Evolutionary conservation across 2,888 invertebrate species (phyloP).

Genomic region (Pantelozetes paolii): DNA sequence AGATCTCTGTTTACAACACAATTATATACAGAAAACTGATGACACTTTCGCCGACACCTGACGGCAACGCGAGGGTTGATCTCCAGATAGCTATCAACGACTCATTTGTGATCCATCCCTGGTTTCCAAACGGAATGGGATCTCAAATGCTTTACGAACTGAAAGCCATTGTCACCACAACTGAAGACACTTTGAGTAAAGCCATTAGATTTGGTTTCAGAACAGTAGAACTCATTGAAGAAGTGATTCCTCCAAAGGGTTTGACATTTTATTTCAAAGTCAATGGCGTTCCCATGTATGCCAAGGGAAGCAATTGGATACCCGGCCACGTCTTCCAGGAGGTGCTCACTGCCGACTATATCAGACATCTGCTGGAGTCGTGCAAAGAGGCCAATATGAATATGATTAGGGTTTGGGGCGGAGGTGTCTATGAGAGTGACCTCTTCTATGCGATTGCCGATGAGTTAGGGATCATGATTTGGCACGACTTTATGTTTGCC

Average conservation of each 20-base stretch:
- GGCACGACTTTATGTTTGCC: slow-evolving; percentile 98
- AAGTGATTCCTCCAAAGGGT: slow-evolving; percentile 53
- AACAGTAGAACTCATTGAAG: slow-evolving; percentile 74
- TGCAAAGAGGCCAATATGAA: slow-evolving; percentile 78
- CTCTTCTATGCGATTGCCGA: slow-evolving; percentile 83
- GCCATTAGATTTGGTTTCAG: slow-evolving; percentile 73
- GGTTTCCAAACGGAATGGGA: slow-evolving; percentile 41
- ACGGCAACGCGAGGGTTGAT: neutral
- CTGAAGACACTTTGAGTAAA: slow-evolving; percentile 52
- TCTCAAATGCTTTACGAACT: slow-evolving; percentile 31
- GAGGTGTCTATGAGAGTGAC: slow-evolving; percentile 90
- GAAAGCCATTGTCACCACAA: neutral
- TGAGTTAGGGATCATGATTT: slow-evolving; percentile 81
- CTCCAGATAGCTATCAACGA: neutral
- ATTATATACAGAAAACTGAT: neutral
- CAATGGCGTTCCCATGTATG: slow-evolving; percentile 80
- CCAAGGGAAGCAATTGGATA: slow-evolving; percentile 93
- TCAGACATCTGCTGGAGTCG: slow-evolving; percentile 64
- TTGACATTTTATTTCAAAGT: slow-evolving; percentile 76
- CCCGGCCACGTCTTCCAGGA: slow-evolving; percentile 81
- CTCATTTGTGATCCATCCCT: slow-evolving; percentile 23
- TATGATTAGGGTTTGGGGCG: slow-evolving; percentile 96
- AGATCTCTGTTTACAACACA: neutral
- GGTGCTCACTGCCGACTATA: slow-evolving; percentile 58
- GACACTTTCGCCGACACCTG: neutral